Conservation (phyloP, 2,113 vertebrate species). For the Hypanus sabinus region DNA sequence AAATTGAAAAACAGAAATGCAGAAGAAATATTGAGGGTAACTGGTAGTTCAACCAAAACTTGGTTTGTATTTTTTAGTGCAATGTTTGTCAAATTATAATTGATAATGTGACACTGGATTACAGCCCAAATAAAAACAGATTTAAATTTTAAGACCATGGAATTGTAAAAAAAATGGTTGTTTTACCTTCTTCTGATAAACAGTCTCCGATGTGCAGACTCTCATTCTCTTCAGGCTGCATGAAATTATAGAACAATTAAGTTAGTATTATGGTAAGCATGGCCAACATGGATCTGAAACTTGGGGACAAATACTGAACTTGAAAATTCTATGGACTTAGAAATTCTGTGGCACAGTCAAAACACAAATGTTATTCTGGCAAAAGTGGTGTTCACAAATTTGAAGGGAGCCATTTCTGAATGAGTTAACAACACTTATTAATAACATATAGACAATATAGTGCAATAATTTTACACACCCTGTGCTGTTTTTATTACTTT, state of each 20-base stretch:
- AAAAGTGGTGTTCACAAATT: no score
- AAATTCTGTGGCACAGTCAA: no score
- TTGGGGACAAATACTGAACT: not conserved
- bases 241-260: conserved; percentile 21
- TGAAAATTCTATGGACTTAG: no score
- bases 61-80: not conserved
- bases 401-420: no score
- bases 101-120: not conserved
- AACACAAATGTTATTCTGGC: no score
- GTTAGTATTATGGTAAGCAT: not conserved
- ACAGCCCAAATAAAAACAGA: not conserved
- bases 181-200: conserved; percentile 54
- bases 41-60: not conserved
- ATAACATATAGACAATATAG: no score
- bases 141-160: not conserved
- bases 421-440: no score
- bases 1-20: not conserved
- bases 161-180: not conserved
- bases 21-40: not conserved
- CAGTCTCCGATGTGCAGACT: conserved; percentile 51
- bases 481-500: no score
- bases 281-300: not conserved
- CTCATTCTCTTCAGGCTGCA: conserved; percentile 62
- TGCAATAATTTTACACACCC: no score
- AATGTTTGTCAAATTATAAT: conserved; percentile 21